Percentiles rank a stretch among this genome's conserved stretches.
These are phyloP conservation scores for Mesaphorura yosii DNA, from an alignment of 1,140 invertebrate genomes.

Conservation along the genomic window DNA sequence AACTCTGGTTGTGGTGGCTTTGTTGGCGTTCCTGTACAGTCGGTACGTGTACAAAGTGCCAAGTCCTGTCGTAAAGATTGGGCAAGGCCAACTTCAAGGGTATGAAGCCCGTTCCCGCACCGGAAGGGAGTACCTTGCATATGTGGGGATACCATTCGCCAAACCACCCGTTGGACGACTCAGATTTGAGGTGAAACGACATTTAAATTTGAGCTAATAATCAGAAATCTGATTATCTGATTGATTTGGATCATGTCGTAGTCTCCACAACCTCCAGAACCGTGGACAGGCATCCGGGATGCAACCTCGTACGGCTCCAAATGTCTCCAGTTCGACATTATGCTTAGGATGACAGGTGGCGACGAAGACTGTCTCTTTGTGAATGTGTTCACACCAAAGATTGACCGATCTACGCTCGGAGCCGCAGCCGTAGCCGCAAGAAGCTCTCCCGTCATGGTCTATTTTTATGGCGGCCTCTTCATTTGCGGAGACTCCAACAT, in stretches of 20 bases:
- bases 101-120: neutral
- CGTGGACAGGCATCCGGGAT: slow-evolving; percentile 3
- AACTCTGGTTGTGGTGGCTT: too few relatives aligned
- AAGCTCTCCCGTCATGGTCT: too few relatives aligned
- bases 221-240: neutral
- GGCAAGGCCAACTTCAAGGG: neutral
- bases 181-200: neutral
- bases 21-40: too few relatives aligned
- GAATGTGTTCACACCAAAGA: neutral
- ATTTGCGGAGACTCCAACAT: neutral
- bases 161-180: neutral
- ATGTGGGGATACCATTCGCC: neutral
- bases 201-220: neutral
- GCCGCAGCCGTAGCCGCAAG: too few relatives aligned
- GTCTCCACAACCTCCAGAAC: neutral
- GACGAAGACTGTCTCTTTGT: slow-evolving; percentile 1
- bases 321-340: neutral
- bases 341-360: neutral
- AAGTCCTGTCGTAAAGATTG: neutral
- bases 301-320: neutral
- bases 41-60: too few relatives aligned
- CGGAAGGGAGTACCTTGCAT: neutral
- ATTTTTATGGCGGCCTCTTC: neutral
- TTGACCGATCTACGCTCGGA: neutral
- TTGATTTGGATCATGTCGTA: neutral